A percentile compares a stretch with the other conserved stretches of the same genome.
phyloP scores from a whole-genome alignment of 2,888 invertebrate species.

The Cetonia aurata region DNA sequence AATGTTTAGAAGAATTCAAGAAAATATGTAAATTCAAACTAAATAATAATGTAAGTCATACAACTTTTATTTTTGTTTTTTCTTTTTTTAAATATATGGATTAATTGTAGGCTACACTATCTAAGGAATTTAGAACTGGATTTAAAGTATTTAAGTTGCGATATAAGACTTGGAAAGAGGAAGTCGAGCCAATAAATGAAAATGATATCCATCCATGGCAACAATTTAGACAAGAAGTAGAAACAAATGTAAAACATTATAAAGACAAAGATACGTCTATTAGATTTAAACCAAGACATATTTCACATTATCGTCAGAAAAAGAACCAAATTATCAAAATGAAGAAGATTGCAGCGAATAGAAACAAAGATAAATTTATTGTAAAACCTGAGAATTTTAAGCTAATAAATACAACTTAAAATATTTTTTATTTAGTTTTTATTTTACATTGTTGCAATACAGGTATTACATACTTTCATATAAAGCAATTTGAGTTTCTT shows the following conservation, averaged over 20 bases:
- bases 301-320: conserved; percentile 60
- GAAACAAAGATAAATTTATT: conserved; percentile 12
- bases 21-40: conserved; percentile 70
- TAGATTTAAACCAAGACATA: conserved; percentile 62
- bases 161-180: conserved; percentile 67
- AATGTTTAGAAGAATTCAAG: conserved; percentile 75
- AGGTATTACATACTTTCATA: neutral
- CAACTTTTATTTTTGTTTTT: neutral
- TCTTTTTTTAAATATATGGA: conserved; percentile 11
- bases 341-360: conserved; percentile 13
- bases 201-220: conserved; percentile 74
- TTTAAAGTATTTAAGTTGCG: conserved; percentile 67
- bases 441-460: neutral
- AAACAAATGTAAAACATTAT: conserved; percentile 59
- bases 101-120: conserved; percentile 6
- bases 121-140: conserved; percentile 57
- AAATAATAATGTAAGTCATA: conserved; percentile 66
- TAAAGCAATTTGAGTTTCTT: neutral
- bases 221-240: conserved; percentile 68
- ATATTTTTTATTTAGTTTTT: conserved; percentile 3
- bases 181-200: conserved; percentile 67
- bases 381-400: conserved; percentile 6
- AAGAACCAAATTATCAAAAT: conserved; percentile 43
- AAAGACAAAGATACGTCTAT: conserved; percentile 57
- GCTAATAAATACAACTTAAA: conserved; percentile 27